These are phyloP conservation scores for Chamaea fasciata DNA, from an alignment of 2,113 vertebrate species.

Conservation along the genomic window DNA sequence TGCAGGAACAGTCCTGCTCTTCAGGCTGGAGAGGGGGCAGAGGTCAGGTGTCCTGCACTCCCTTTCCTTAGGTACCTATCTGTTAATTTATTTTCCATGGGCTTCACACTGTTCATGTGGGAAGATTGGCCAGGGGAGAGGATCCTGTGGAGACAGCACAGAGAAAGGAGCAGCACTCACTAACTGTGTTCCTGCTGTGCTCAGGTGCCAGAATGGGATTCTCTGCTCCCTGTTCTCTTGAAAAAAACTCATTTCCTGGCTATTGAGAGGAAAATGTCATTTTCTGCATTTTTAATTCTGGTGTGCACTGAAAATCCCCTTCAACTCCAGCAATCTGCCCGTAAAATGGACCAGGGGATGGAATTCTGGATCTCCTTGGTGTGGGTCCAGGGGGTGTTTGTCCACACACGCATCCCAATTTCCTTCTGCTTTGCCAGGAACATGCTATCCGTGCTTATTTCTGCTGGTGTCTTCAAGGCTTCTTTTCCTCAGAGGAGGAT, in stretches of 20 bases:
- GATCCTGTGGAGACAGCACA: background rate
- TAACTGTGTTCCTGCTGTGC: background rate
- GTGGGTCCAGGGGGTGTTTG: background rate
- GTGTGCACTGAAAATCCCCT: background rate
- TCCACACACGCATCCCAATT: background rate
- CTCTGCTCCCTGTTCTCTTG: background rate
- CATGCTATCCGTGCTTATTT: background rate
- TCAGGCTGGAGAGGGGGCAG: background rate
- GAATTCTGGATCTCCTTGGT: background rate
- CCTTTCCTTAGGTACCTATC: background rate
- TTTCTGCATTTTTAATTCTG: background rate
- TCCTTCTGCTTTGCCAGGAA: background rate
- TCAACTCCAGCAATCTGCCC: fast-evolving
- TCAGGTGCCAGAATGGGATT: background rate
- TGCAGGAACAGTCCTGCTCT: background rate
- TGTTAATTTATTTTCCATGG: background rate
- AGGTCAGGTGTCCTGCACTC: background rate
- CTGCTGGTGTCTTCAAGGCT: background rate
- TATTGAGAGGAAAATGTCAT: background rate
- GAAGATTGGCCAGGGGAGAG: background rate
- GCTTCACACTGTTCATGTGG: background rate
- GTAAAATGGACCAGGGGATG: fast-evolving
- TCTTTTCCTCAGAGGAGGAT: background rate
- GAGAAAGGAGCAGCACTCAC: background rate
- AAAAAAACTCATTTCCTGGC: background rate